These are phyloP conservation scores for Microtus oregoni DNA, from an alignment of 2,113 vertebrate species.

Conservation along the genomic window DNA sequence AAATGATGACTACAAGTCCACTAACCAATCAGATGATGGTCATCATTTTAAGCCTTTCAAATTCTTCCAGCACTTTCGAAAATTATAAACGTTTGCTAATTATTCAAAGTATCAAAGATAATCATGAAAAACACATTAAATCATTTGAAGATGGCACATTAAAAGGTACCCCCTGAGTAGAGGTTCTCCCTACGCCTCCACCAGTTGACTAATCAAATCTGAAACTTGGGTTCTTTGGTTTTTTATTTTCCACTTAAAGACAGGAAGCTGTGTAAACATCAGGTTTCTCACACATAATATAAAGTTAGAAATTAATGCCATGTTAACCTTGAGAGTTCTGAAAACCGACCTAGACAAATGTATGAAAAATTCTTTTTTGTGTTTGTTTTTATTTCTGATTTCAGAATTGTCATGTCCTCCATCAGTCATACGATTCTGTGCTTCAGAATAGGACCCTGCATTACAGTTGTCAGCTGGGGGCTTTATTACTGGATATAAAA, in stretches of 20 bases:
- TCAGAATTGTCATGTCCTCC: background rate
- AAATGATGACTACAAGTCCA: background rate
- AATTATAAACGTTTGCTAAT: conserved; percentile 77
- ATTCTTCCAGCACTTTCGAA: conserved; percentile 80
- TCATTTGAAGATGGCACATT: conserved; percentile 68
- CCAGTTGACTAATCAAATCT: conserved; percentile 68
- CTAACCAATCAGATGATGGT: conserved; percentile 69
- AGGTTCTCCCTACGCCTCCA: conserved; percentile 51
- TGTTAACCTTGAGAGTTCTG: conserved; percentile 9
- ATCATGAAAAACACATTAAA: conserved; percentile 78
- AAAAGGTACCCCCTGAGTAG: conserved; percentile 62
- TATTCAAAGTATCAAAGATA: conserved; percentile 83
- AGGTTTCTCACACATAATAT: conserved; percentile 15
- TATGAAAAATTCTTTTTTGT: background rate
- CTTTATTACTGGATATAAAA: background rate
- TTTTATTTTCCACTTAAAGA: background rate
- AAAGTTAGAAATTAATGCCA: conserved; percentile 38
- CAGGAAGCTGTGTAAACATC: conserved; percentile 49
- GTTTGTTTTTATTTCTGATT: background rate
- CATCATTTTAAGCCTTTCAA: conserved; percentile 70
- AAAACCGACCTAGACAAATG: background rate
- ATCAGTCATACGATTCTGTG: background rate
- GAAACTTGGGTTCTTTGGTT: background rate
- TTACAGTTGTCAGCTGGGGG: background rate
- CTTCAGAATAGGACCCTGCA: background rate